These are phyloP conservation scores for Podarcis siculus DNA, from an alignment of 2,797 vertebrate genomes.

Conservation along the genomic window DNA sequence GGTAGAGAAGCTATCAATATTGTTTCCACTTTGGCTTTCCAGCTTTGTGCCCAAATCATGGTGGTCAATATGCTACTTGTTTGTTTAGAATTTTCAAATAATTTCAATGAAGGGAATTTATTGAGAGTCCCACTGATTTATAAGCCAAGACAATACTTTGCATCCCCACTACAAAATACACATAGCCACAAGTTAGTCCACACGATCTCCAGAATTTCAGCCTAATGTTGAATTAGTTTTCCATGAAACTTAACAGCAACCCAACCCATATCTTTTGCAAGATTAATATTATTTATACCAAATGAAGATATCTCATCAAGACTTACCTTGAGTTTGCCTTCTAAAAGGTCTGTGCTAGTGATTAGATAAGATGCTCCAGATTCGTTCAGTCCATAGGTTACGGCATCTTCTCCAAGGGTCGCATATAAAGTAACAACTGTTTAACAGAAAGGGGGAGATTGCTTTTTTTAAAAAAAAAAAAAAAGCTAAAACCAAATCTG, in stretches of 20 bases:
- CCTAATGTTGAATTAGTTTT: neutral
- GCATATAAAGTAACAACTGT: slow-evolving; percentile 97
- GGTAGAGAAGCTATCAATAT: neutral
- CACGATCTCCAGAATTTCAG: neutral
- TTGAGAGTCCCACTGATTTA: neutral
- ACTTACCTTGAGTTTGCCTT: slow-evolving; percentile 93
- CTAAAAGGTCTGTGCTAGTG: slow-evolving; percentile 91
- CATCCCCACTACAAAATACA: neutral
- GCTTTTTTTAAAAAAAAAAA: neutral
- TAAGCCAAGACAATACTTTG: neutral
- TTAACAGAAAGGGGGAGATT: slow-evolving; percentile 12
- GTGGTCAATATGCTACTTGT: neutral
- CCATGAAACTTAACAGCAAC: neutral
- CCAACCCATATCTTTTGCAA: neutral
- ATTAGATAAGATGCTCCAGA: slow-evolving; percentile 90
- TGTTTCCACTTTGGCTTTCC: neutral
- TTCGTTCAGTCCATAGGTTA: slow-evolving; percentile 93
- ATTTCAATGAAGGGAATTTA: neutral
- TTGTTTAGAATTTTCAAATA: neutral
- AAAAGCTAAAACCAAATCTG: neutral
- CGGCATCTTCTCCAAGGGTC: slow-evolving; percentile 94
- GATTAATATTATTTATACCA: neutral
- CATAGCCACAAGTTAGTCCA: neutral
- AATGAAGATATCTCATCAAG: slow-evolving; percentile 28
- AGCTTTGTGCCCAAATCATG: neutral